These are phyloP conservation scores for Polydrusus pterygomalis DNA, from an alignment of 2,888 invertebrate genomes.

Conservation along the genomic window DNA sequence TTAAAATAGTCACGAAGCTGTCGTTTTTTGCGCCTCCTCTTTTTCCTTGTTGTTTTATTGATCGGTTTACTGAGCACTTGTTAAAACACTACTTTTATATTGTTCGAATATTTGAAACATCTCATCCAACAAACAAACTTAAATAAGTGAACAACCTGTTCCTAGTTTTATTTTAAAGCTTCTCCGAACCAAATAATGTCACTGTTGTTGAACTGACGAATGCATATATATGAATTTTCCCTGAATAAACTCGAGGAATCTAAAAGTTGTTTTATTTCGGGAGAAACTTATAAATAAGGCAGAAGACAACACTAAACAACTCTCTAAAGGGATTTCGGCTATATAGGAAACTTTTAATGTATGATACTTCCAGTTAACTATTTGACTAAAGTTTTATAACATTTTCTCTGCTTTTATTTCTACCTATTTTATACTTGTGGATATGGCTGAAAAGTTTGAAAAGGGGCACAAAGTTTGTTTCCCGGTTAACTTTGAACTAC, in stretches of 20 bases:
- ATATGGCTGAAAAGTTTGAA: constrained; percentile 20
- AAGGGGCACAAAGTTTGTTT: neutral
- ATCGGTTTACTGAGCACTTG: too few species aligned
- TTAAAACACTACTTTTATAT: too few species aligned
- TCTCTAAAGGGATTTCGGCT: constrained; percentile 35
- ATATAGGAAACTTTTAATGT: constrained; percentile 39
- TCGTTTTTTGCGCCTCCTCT: too few species aligned
- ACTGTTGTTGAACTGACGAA: neutral
- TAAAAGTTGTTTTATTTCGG: constrained; percentile 39
- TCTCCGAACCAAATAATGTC: neutral
- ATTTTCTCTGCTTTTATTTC: constrained; percentile 11
- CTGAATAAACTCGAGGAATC: constrained; percentile 8
- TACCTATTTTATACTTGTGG: constrained; percentile 13
- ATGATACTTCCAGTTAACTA: constrained; percentile 33
- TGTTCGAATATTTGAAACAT: too few species aligned
- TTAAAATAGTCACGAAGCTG: too few species aligned
- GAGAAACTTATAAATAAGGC: constrained; percentile 40
- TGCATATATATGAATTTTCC: constrained; percentile 15
- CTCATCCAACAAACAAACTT: too few species aligned
- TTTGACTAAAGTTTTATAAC: constrained; percentile 26
- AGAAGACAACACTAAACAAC: constrained; percentile 36
- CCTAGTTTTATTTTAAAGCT: neutral
- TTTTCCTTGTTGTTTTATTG: too few species aligned
- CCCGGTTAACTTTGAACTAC: neutral
- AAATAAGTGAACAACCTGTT: too few species aligned